phyloP scores from a whole-genome alignment of 92 coral and sea anemone species.

The Epizoanthus illoricatus region DNA sequence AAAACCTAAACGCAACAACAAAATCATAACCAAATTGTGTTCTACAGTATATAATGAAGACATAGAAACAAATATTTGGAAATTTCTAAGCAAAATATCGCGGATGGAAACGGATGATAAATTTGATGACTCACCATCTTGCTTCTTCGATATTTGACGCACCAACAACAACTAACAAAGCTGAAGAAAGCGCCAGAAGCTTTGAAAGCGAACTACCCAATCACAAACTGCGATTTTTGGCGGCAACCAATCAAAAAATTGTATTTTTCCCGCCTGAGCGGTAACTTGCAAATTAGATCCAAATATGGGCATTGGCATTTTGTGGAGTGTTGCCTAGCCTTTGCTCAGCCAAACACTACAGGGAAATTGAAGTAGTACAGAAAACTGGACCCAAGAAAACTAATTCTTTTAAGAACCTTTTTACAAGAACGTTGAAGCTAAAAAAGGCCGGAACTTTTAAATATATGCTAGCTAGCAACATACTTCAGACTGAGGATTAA shows the following conservation, averaged over 20 bases:
- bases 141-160: conserved; percentile 58
- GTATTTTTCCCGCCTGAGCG: conserved; percentile 59
- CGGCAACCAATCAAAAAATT: conserved; percentile 53
- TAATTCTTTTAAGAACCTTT: too few relatives aligned
- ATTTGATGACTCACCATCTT: conserved; percentile 81
- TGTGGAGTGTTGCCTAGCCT: neutral
- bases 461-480: too few relatives aligned
- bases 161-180: conserved; percentile 76
- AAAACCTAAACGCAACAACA: neutral
- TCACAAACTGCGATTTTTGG: conserved; percentile 53
- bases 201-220: conserved; percentile 90
- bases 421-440: too few relatives aligned
- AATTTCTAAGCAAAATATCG: conserved; percentile 13
- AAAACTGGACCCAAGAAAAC: neutral
- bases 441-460: too few relatives aligned
- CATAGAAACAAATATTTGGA: conserved; percentile 5
- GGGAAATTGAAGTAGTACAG: too few relatives aligned
- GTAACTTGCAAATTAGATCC: conserved; percentile 1
- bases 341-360: too few relatives aligned
- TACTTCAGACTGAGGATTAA: too few relatives aligned
- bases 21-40: neutral
- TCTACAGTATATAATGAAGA: conserved; percentile 1
- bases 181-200: conserved; percentile 78
- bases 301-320: conserved; percentile 18
- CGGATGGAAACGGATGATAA: conserved; percentile 88